Conservation (phyloP, 1,140 invertebrate species). For the Sycophaga agraensis region DNA sequence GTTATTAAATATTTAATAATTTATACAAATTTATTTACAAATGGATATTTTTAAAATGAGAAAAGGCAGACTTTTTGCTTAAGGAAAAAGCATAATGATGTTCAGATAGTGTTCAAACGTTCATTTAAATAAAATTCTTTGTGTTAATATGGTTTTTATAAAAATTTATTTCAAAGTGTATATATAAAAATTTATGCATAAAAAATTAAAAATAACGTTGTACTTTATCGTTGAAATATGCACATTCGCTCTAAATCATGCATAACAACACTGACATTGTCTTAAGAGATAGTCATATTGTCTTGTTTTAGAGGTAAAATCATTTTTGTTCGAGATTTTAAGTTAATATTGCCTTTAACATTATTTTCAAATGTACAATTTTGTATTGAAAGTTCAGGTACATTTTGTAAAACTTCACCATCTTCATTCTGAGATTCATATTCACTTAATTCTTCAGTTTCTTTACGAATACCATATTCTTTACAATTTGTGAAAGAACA, state of each 20-base stretch:
- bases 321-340: constrained; percentile 34
- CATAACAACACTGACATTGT: neutral
- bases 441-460: constrained; percentile 39
- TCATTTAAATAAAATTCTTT: too few relatives aligned
- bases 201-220: neutral
- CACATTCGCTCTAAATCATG: neutral
- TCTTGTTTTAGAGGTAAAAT: constrained; percentile 38
- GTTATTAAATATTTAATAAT: too few relatives aligned
- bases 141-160: neutral
- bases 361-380: constrained; percentile 47
- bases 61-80: too few relatives aligned
- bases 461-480: constrained; percentile 49
- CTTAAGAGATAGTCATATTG: constrained; percentile 19
- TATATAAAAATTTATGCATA: neutral
- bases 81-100: too few relatives aligned
- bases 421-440: constrained; percentile 35
- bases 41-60: too few relatives aligned
- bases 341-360: constrained; percentile 38
- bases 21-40: too few relatives aligned
- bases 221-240: neutral
- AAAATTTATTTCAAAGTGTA: constrained; percentile 30
- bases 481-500: constrained; percentile 45
- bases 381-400: constrained; percentile 40
- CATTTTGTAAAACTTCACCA: constrained; percentile 36
- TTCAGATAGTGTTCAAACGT: too few relatives aligned